phyloP scores from a whole-genome alignment of 30 jellyfish, hydroid and myxozoan species.

The Sanderia malayensis region DNA sequence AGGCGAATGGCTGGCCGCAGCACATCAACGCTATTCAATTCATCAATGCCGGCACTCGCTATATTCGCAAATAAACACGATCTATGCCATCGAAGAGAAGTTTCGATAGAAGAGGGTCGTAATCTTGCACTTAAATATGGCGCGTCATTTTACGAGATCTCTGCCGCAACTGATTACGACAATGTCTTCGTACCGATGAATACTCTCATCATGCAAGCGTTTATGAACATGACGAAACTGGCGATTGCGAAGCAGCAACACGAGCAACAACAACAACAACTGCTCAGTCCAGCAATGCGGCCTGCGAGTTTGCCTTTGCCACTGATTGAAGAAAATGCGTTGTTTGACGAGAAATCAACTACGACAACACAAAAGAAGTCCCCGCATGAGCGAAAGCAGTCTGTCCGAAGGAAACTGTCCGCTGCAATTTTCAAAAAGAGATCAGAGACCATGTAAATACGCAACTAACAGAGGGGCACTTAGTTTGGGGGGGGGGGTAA shows the following conservation, averaged over 20 bases:
- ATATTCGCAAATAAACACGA: slow-evolving; percentile 79
- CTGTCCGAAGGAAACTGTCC: slow-evolving; percentile 86
- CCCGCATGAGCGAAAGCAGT: slow-evolving; percentile 69
- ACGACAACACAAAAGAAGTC: slow-evolving; percentile 28
- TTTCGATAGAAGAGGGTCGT: slow-evolving; percentile 79
- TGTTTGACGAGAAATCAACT: slow-evolving; percentile 13
- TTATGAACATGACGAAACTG: slow-evolving; percentile 31
- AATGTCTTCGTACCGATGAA: slow-evolving; percentile 64
- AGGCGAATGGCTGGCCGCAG: slow-evolving; percentile 19
- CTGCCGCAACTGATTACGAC: slow-evolving; percentile 85
- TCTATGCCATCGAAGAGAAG: slow-evolving; percentile 81
- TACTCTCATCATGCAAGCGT: slow-evolving; percentile 58
- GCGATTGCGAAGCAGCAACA: slow-evolving; percentile 25
- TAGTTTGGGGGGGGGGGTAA: no score
- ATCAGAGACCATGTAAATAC: slow-evolving; percentile 49
- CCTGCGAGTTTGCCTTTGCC: slow-evolving; percentile 28
- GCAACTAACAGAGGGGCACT: no score
- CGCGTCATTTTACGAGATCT: slow-evolving; percentile 80
- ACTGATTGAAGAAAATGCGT: slow-evolving; percentile 42
- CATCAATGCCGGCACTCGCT: slow-evolving; percentile 43
- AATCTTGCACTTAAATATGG: slow-evolving; percentile 67
- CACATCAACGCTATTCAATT: neutral
- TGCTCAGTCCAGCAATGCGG: neutral
- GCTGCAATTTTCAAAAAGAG: slow-evolving; percentile 66
- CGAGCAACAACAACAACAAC: no score